Evolutionary conservation across 2,113 vertebrate genomes (phyloP).

Genomic region (Tricholaema leucomelas): DNA sequence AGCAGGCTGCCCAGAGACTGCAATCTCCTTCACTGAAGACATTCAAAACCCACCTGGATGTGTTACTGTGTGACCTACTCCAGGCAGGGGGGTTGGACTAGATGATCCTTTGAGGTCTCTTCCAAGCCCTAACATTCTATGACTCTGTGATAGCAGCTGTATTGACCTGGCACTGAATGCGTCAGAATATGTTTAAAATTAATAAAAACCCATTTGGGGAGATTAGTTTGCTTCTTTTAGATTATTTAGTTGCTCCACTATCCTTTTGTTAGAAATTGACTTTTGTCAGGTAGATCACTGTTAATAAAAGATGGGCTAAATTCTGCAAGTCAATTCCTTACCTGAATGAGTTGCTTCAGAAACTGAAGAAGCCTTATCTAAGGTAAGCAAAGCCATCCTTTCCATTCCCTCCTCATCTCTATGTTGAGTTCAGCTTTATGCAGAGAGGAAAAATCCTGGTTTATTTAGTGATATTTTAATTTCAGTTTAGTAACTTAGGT

Average conservation of each 20-base stretch:
- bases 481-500: not conserved
- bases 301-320: not conserved
- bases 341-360: not conserved
- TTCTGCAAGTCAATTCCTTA: not conserved
- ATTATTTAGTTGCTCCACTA: not conserved
- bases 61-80: too few relatives aligned
- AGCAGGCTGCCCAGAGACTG: too few relatives aligned
- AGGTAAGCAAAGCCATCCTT: not conserved
- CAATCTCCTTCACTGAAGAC: too few relatives aligned
- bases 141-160: not conserved
- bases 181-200: not conserved
- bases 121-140: too few relatives aligned
- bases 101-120: too few relatives aligned
- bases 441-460: not conserved
- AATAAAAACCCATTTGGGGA: not conserved
- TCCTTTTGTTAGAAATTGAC: not conserved
- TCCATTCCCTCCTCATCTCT: not conserved
- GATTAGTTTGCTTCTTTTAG: not conserved
- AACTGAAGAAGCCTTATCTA: not conserved
- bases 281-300: not conserved
- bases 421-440: not conserved
- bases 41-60: too few relatives aligned
- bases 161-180: not conserved
- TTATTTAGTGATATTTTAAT: not conserved
- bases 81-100: too few relatives aligned